A percentile compares a stretch with the other conserved stretches of the same genome.
phyloP scores from a whole-genome alignment of 1,140 invertebrate genomes.

The Musca domestica region DNA sequence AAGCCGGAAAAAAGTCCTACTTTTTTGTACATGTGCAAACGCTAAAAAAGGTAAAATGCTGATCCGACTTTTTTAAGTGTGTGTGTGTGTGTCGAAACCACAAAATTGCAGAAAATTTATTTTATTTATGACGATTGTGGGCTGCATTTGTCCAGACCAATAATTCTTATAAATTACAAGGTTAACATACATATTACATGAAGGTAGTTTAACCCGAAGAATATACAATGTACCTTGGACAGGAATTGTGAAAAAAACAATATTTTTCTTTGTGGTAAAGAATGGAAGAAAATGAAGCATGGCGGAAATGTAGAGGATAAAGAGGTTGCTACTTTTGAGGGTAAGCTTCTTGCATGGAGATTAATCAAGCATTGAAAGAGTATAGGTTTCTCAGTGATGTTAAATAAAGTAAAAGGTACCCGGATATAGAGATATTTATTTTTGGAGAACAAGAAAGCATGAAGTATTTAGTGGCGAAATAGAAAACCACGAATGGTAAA shows the following conservation, averaged over 20 bases:
- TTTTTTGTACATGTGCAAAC: background rate
- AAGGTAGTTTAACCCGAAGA: background rate
- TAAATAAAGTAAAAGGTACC: no score
- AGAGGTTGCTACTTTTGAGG: background rate
- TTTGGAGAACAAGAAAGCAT: no score
- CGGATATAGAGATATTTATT: no score
- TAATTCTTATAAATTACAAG: slow-evolving; percentile 31
- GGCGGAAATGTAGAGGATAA: background rate
- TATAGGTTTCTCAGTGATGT: no score
- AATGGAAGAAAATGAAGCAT: background rate
- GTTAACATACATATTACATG: slow-evolving; percentile 18
- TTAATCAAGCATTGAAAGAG: no score
- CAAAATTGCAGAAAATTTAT: slow-evolving; percentile 27
- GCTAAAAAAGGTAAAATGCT: slow-evolving; percentile 13
- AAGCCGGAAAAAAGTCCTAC: no score
- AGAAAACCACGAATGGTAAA: no score
- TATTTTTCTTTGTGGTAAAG: no score
- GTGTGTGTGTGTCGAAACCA: slow-evolving; percentile 22
- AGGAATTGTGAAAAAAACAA: no score
- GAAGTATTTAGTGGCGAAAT: no score
- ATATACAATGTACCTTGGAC: no score
- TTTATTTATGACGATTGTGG: slow-evolving; percentile 28
- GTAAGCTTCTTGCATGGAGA: no score
- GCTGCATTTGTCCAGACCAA: slow-evolving; percentile 30
- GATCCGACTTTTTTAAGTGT: background rate